Percentiles rank a stretch among this genome's conserved stretches.
Evolutionary conservation across 2,888 invertebrate species (phyloP).

Genomic region (Tenthredo mesomela): DNA sequence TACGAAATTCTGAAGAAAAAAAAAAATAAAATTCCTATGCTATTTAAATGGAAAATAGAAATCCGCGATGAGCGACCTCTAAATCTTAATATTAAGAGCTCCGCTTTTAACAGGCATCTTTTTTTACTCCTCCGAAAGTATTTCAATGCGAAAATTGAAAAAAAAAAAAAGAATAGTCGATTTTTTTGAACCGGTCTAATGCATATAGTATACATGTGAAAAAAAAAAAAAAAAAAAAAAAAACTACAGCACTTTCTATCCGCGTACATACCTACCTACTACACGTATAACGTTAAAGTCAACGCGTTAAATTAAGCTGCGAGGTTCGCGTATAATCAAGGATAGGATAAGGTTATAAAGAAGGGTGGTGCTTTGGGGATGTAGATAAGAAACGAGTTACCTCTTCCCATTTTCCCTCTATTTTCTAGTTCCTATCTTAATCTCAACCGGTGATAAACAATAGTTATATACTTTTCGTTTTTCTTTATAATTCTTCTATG

Average conservation of each 20-base stretch:
- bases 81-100: too few relatives aligned
- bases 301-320: conserved; percentile 3
- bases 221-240: too few relatives aligned
- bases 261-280: neutral
- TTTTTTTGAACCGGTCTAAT: too few relatives aligned
- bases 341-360: conserved; percentile 30
- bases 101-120: too few relatives aligned
- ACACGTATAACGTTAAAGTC: neutral
- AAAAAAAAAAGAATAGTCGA: too few relatives aligned
- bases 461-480: neutral
- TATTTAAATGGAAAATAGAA: too few relatives aligned
- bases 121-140: too few relatives aligned
- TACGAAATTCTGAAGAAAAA: too few relatives aligned
- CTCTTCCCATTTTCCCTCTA: neutral
- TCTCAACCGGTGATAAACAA: neutral
- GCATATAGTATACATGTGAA: too few relatives aligned
- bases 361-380: conserved; percentile 11
- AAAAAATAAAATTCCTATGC: too few relatives aligned
- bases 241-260: neutral
- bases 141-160: too few relatives aligned
- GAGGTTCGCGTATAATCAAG: neutral
- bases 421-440: neutral
- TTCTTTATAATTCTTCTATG: neutral
- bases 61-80: too few relatives aligned
- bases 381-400: conserved; percentile 27